Conservation (phyloP, 2,797 vertebrate genomes). For the Eospalax fontanierii region DNA sequence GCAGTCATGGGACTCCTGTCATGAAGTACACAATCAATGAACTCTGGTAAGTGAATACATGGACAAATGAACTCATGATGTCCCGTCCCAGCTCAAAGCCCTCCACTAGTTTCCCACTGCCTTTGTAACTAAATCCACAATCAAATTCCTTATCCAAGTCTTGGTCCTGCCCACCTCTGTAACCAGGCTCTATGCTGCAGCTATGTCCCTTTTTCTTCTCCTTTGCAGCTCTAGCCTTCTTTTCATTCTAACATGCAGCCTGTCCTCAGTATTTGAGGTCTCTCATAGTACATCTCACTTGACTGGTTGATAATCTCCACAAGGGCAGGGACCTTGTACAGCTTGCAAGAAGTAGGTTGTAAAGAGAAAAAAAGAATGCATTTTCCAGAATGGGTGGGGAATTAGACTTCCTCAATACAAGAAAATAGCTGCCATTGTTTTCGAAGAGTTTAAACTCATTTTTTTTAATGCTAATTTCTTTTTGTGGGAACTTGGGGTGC, state of each 20-base stretch:
- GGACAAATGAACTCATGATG: too few species aligned
- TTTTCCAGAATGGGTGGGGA: conserved; percentile 35
- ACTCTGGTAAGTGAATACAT: too few species aligned
- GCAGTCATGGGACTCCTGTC: too few species aligned
- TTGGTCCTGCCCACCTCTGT: too few species aligned
- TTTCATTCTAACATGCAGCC: not conserved
- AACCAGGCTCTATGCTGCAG: too few species aligned
- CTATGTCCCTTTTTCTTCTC: too few species aligned
- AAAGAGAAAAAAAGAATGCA: not conserved
- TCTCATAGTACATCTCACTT: not conserved
- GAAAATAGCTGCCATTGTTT: not conserved
- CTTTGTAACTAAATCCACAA: too few species aligned
- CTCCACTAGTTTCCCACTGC: too few species aligned
- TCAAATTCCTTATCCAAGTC: too few species aligned
- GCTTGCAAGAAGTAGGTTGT: not conserved
- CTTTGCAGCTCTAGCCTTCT: not conserved
- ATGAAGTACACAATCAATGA: too few species aligned
- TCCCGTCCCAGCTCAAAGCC: too few species aligned
- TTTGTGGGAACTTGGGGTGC: not conserved
- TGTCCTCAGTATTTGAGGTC: not conserved
- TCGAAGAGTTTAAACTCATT: not conserved
- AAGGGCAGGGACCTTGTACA: not conserved
- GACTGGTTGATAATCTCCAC: not conserved
- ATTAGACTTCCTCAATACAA: not conserved
- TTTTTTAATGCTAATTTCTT: conserved; percentile 8